Percentiles rank a stretch among this genome's conserved stretches.
Evolutionary conservation across 2,113 vertebrate species (phyloP).

Genomic region (Passer domesticus): DNA sequence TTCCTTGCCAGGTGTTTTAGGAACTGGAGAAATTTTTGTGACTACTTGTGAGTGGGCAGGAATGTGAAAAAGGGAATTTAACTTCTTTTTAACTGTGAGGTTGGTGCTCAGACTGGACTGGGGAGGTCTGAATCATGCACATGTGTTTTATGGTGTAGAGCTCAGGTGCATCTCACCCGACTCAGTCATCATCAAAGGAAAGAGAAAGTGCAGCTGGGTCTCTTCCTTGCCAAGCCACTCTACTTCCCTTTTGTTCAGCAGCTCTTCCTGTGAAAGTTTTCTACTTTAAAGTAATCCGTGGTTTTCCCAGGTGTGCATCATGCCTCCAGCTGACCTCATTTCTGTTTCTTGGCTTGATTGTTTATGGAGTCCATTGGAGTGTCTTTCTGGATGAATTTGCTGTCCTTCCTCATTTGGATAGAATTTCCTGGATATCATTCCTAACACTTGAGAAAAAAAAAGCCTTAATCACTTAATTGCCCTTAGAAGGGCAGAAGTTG

Average conservation of each 20-base stretch:
- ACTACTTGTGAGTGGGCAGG: background rate
- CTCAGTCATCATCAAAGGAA: background rate
- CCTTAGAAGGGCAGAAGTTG: background rate
- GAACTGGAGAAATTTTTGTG: background rate
- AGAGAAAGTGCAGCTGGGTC: background rate
- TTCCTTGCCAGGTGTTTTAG: background rate
- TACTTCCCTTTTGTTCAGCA: background rate
- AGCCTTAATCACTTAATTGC: background rate
- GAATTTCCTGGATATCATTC: background rate
- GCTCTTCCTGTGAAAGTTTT: background rate
- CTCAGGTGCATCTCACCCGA: background rate
- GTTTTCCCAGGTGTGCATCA: background rate
- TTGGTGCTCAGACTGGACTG: background rate
- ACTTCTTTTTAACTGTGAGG: background rate
- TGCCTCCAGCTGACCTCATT: background rate
- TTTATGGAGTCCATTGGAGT: background rate
- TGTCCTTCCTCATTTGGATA: background rate
- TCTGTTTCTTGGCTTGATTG: background rate
- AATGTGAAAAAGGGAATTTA: background rate
- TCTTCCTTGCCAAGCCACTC: background rate
- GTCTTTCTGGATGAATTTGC: background rate
- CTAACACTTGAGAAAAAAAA: background rate
- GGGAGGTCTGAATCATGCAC: background rate
- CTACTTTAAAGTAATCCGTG: background rate
- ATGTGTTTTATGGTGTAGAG: background rate